A percentile compares a stretch with the other conserved stretches of the same genome.
phyloP scores from a whole-genome alignment of 2,888 invertebrate genomes.

The Petrolisthes cinctipes region DNA sequence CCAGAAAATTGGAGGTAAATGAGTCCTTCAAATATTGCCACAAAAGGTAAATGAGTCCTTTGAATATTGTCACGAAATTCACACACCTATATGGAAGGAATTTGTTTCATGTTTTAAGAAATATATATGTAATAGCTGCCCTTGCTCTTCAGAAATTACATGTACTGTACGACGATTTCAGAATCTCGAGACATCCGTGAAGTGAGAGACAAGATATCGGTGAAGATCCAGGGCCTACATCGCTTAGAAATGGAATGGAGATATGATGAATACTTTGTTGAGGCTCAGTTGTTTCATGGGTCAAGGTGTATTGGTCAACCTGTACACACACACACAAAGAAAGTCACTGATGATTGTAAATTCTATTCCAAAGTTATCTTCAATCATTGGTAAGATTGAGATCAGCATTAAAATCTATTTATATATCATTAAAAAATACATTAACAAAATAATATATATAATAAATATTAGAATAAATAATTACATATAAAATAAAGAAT shows the following conservation, averaged over 20 bases:
- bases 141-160: not conserved
- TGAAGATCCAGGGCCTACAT: conserved; percentile 78
- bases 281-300: conserved; percentile 90
- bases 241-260: conserved; percentile 82
- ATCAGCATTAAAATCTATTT: too few relatives aligned
- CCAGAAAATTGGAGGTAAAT: too few relatives aligned
- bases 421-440: too few relatives aligned
- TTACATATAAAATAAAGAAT: too few relatives aligned
- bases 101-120: not conserved
- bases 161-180: conserved; percentile 10
- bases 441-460: too few relatives aligned
- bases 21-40: too few relatives aligned
- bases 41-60: too few relatives aligned
- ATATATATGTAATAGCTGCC: not conserved
- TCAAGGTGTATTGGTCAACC: conserved; percentile 82
- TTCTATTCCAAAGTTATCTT: conserved; percentile 87
- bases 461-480: too few relatives aligned
- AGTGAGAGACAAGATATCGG: conserved; percentile 74
- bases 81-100: too few relatives aligned
- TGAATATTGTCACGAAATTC: too few relatives aligned
- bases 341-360: conserved; percentile 75
- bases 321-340: conserved; percentile 79
- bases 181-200: conserved; percentile 71
- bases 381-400: conserved; percentile 74
- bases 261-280: conserved; percentile 86